phyloP scores from a whole-genome alignment of 2,797 vertebrate species.

The Phoxinus dragarum region DNA sequence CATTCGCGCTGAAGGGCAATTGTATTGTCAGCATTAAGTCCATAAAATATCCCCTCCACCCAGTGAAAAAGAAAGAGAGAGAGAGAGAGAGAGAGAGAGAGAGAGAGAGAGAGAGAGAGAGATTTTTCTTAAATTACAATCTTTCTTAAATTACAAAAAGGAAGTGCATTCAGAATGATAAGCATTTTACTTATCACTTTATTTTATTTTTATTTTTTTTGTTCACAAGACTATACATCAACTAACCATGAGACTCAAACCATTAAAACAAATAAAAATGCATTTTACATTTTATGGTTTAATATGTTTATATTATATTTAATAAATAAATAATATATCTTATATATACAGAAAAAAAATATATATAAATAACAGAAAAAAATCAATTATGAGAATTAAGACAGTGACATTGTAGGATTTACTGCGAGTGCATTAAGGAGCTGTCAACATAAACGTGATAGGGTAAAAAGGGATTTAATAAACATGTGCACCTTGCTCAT shows the following conservation, averaged over 20 bases:
- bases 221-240: neutral
- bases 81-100: no score
- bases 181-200: neutral
- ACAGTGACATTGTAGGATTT: neutral
- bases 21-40: constrained; percentile 87
- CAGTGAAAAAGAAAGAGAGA: constrained; percentile 26
- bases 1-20: constrained; percentile 95
- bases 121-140: neutral
- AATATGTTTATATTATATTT: no score
- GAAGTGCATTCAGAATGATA: neutral
- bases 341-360: neutral
- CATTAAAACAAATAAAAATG: neutral
- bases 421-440: constrained; percentile 29
- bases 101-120: no score
- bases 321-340: no score
- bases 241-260: neutral
- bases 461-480: constrained; percentile 49
- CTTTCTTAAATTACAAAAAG: constrained; percentile 10
- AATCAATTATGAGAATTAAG: constrained; percentile 42
- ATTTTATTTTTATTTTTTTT: neutral
- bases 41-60: constrained; percentile 83
- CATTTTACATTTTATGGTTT: no score
- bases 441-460: constrained; percentile 11
- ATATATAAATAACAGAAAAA: constrained; percentile 25
- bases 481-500: constrained; percentile 42